These are phyloP conservation scores for Microctonus hyperodae DNA, from an alignment of 2,888 invertebrate species.

Conservation along the genomic window DNA sequence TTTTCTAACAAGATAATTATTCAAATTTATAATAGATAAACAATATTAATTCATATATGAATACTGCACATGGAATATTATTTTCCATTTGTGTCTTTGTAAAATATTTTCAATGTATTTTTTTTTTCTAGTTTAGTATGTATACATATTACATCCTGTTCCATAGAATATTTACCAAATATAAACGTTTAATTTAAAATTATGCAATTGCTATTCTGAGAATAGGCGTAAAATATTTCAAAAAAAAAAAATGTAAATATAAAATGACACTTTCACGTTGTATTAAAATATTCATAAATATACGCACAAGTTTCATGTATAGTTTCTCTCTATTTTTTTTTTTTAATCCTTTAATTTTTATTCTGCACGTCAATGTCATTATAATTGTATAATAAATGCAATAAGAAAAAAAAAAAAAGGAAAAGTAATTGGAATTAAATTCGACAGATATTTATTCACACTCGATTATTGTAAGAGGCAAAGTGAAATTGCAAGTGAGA, in stretches of 20 bases:
- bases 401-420: neutral
- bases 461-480: too few species aligned
- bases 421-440: neutral
- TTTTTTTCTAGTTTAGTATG: neutral
- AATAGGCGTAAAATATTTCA: conserved; percentile 23
- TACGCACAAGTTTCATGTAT: neutral
- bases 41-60: too few species aligned
- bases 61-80: too few species aligned
- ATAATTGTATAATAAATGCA: neutral
- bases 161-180: conserved; percentile 34
- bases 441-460: neutral
- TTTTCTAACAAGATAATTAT: neutral
- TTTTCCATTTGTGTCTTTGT: too few species aligned
- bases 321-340: neutral
- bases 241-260: neutral
- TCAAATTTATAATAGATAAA: too few species aligned
- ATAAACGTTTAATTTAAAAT: conserved; percentile 26
- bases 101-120: neutral
- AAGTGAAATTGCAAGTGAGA: too few species aligned
- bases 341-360: neutral
- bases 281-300: conserved; percentile 1
- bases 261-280: neutral
- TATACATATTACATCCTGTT: neutral
- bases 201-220: conserved; percentile 39
- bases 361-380: neutral